Base-by-base conservation (phyloP, 1,140 invertebrate species). In the Diorhabda sublineata region DNA sequence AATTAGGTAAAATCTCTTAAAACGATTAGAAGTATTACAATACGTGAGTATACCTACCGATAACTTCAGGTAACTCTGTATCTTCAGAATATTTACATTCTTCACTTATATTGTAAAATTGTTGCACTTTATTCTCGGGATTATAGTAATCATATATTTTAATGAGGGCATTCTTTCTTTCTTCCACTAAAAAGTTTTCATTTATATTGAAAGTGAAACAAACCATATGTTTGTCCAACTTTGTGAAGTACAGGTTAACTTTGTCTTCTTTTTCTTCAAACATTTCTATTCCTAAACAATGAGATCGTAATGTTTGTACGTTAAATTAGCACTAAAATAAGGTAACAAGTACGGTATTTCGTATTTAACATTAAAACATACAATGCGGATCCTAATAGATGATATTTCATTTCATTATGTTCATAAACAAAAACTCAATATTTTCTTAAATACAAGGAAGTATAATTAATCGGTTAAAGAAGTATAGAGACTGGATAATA, bases 71-170 rank as follows among this genome's bases (percentile, higher is more conserved):
- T 56, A 56, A 7, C 52, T 7, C 6, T 7, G 52, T 7, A 56
- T 56, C 52, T 7, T 56, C n/a, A 7, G 11, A 26, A 65, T 26
- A 26, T 7, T 56, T 68, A 56, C 69, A 74, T 11, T 72, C 70
- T 42, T 73, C 67, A 7, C 65, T 61, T 4, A 74, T 64, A 63
- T 72, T 71, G 66, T 76, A 76, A 61, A 75, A 71, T 58, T 74
- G 70, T 26, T 74, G 58, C 7, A 84, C 72, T 8, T 77, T 77
- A 3, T 83, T 73, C 70, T 86, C 84, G 42, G 85, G 84, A 67
- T 84, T 82, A 75, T 92, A 92, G 73, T 92, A 92, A 78, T 92
- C 89, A 74, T 88, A 91, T 4, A 91, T 82, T 73, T 84, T 85
- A 7, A 90, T 83, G 57, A 84, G 83, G 2, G 86, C 87, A 60